Base-by-base conservation (phyloP, 2,888 invertebrate species). In the Bugulina stolonifera region DNA sequence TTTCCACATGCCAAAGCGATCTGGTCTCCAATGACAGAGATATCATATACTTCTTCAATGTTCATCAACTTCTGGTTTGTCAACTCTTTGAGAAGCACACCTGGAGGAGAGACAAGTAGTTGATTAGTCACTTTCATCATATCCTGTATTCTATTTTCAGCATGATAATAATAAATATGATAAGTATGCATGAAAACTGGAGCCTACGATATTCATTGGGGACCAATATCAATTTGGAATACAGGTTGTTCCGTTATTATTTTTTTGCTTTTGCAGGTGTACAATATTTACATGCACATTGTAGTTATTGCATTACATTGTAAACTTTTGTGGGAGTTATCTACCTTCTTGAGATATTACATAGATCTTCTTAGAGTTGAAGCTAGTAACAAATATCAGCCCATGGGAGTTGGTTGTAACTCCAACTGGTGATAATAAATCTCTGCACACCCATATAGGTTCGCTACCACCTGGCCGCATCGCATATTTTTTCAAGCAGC, bases 261-360 rank as follows among this genome's bases (percentile, higher is more conserved):
- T n/a, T n/a, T n/a, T n/a, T n/a, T n/a, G n/a, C n/a, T n/a, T n/a
- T n/a, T n/a, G n/a, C n/a, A n/a, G n/a, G n/a, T n/a, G n/a, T n/a
- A n/a, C n/a, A n/a, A n/a, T n/a, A n/a, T n/a, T n/a, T n/a, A n/a
- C n/a, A n/a, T n/a, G n/a, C n/a, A n/a, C n/a, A n/a, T n/a, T n/a
- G n/a, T n/a, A n/a, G n/a, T n/a, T n/a, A n/a, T n/a, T n/a, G n/a
- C n/a, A n/a, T n/a, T n/a, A n/a, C n/a, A n/a, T n/a, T n/a, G n/a
- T n/a, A n/a, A n/a, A 43, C 43, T 43, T 43, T 43, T 18, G 5
- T 18, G 18, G 18, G 43, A 57, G n/a, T 25, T 27, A n/a, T 25
- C 64, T 64, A 64, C 64, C 64, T 64, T 64, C 29, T 32, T 27
- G 64, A 64, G 64, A 64, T 25, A 64, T 32, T 10, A 64, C 32